Conservation (phyloP, 92 coral and sea anemone species). For the Siderastrea siderea region DNA sequence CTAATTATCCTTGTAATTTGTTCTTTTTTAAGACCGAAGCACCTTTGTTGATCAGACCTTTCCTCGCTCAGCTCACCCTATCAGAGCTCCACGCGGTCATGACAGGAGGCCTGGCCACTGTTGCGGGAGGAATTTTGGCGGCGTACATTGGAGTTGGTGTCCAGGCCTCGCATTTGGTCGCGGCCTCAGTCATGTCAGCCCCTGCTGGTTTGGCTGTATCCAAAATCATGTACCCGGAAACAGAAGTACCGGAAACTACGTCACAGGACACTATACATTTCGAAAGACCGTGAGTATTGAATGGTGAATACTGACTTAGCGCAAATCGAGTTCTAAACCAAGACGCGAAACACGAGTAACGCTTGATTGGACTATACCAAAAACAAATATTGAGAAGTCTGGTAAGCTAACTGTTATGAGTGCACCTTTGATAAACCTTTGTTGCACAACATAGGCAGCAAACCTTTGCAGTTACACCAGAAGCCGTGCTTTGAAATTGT, state of each 20-base stretch:
- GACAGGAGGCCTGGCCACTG: conserved; percentile 99
- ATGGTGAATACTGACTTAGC: not conserved
- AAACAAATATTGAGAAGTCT: too few relatives aligned
- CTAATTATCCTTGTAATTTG: not conserved
- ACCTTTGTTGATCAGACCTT: conserved; percentile 91
- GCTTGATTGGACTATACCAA: too few relatives aligned
- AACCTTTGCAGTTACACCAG: too few relatives aligned
- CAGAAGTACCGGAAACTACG: conserved; percentile 85
- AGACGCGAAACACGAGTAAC: too few relatives aligned
- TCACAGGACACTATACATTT: conserved; percentile 47
- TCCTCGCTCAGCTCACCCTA: conserved; percentile 83
- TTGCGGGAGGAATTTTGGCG: conserved; percentile 93
- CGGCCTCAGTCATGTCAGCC: conserved; percentile 99
- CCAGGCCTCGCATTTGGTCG: conserved; percentile 86
- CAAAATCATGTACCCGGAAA: conserved; percentile 93
- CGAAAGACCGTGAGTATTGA: conserved; percentile 33
- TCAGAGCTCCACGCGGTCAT: conserved; percentile 97
- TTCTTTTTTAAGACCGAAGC: conserved; percentile 88
- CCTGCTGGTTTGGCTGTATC: conserved; percentile 98
- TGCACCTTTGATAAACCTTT: too few relatives aligned
- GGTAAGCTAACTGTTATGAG: too few relatives aligned
- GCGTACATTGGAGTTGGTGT: conserved; percentile 89
- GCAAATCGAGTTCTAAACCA: too few relatives aligned
- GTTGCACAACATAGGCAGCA: too few relatives aligned
- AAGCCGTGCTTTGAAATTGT: too few relatives aligned